Evolutionary conservation across 2,113 vertebrate species (phyloP).

Genomic region (Toxotes chatareus): DNA sequence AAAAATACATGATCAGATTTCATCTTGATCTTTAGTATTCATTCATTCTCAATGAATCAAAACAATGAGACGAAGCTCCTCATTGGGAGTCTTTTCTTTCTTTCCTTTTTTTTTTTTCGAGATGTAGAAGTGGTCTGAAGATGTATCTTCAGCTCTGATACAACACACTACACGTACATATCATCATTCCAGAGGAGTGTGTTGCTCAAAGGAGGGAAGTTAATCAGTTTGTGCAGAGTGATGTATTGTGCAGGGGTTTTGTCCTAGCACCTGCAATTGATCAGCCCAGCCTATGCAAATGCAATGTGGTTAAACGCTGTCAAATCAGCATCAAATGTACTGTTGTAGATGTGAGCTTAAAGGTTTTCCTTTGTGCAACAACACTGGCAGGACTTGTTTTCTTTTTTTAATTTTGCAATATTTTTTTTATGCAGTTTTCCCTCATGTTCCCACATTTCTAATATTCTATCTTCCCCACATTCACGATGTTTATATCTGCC

Average conservation of each 20-base stretch:
- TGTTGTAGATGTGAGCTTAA: conserved; percentile 4
- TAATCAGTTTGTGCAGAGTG: conserved; percentile 36
- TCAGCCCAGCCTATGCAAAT: conserved; percentile 19
- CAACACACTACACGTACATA: neutral
- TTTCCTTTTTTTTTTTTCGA: neutral
- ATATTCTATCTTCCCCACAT: conserved; percentile 12
- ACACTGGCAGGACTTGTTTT: neutral
- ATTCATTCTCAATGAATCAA: neutral
- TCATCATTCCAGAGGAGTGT: conserved; percentile 13
- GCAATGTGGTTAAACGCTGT: neutral
- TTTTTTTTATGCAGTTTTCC: conserved; percentile 3
- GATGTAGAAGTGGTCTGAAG: neutral
- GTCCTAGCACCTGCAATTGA: conserved; percentile 30
- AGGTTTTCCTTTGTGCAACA: conserved; percentile 7
- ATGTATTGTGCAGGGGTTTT: conserved; percentile 17
- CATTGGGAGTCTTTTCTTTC: neutral
- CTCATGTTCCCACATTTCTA: neutral
- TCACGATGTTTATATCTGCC: conserved; percentile 24
- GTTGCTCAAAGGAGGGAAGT: conserved; percentile 1
- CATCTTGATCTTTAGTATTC: neutral
- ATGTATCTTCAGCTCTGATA: neutral
- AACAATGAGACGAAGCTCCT: neutral
- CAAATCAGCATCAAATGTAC: conserved; percentile 8
- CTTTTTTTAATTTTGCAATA: neutral
- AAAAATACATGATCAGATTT: conserved; percentile 6